These are phyloP conservation scores for Adelges cooleyi DNA, from an alignment of 1,140 invertebrate species.

Conservation along the genomic window DNA sequence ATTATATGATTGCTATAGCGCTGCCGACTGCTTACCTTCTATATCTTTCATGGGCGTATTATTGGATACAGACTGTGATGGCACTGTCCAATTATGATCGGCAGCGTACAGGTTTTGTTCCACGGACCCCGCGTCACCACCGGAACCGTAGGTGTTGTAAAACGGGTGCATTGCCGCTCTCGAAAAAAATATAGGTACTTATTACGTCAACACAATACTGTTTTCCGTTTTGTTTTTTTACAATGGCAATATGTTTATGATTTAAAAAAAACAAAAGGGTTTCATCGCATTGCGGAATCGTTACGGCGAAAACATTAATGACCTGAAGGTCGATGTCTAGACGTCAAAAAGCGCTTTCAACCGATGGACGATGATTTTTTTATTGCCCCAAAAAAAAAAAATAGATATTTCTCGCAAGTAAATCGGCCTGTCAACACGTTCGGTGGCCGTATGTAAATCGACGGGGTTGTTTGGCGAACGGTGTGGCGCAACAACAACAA, in stretches of 20 bases:
- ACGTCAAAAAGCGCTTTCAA: no score
- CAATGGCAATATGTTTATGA: no score
- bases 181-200: neutral
- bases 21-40: slow-evolving; percentile 22
- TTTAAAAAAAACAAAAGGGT: no score
- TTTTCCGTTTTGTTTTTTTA: neutral
- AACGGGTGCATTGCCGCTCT: slow-evolving; percentile 16
- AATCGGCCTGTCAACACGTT: slow-evolving; percentile 2
- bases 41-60: slow-evolving; percentile 22
- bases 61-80: neutral
- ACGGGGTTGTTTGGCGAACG: no score
- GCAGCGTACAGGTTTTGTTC: slow-evolving; percentile 8
- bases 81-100: neutral
- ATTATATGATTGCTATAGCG: no score
- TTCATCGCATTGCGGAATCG: no score
- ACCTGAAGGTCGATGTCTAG: no score
- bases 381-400: slow-evolving; percentile 14
- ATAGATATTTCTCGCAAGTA: neutral
- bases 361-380: slow-evolving; percentile 18
- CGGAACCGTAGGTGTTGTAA: neutral
- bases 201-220: neutral
- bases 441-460: neutral
- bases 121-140: neutral
- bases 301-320: no score
- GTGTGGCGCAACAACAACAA: neutral